Evolutionary conservation across 1,140 invertebrate genomes (phyloP), one percentile per base, ranked within the genome.

Genomic region (Drosophila varians): DNA sequence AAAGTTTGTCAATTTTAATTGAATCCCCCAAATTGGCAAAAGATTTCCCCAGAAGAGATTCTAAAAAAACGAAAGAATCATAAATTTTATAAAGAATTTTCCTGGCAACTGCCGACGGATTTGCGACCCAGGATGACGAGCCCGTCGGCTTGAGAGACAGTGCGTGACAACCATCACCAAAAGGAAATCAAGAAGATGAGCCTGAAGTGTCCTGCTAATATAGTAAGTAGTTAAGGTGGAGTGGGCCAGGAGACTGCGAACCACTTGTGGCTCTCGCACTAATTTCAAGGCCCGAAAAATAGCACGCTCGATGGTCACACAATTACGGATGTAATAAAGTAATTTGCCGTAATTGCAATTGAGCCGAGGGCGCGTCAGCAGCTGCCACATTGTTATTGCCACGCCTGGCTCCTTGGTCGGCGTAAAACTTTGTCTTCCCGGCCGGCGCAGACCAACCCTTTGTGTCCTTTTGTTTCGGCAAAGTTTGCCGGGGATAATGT

Each of bases 321-420:
- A 90, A 90, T 89, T 90, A 90, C 87, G 87, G 86, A 90, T 89
- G 87, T 90, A 90, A 90, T 90, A 90, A 90, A 90, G 78, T 87
- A 87, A 90, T 90, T 90, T 90, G 75, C 77, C 82, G 82, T 90
- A 89, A 90, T 89, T 90, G 87, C 87, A 86, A 89, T 89, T 79
- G 86, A 89, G 87, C 74, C 75, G 64, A 75, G 62, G 47, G 61
- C 62, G 62, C 71, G 62, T 66, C 62, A 26, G 46, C 64, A 66
- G 64, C 64, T 66, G 64, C 43, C 19, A 47, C 43, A 19, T 36
- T 38, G 64, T 45, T 34, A 8, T 28, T 18, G 23, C 25, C 46
- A 45, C 36, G 42, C 18, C 55, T 6, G 12, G 2, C 14, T n/a
- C 28, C 12, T 3, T n/a, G 54, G 25, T 38, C 45, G 11, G 21